Evolutionary conservation across 2,113 vertebrate genomes (phyloP).

Genomic region (Zosterops japonicus): DNA sequence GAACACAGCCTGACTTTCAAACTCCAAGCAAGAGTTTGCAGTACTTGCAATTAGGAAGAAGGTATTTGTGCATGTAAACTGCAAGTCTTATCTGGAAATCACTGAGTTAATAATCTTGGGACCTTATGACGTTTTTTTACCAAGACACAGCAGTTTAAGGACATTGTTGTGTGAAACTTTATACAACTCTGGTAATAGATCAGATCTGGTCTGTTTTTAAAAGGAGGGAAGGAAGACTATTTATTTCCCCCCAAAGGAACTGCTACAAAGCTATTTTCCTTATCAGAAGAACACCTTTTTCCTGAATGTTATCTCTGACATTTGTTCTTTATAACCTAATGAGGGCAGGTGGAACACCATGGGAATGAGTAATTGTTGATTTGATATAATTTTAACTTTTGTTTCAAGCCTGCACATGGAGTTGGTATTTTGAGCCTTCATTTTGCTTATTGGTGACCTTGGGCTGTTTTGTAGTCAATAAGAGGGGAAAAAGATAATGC

Average conservation of each 20-base stretch:
- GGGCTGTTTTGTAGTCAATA: background rate
- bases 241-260: slow-evolving; percentile 52
- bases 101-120: slow-evolving; percentile 22
- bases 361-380: slow-evolving; percentile 56
- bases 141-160: background rate
- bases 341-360: slow-evolving; percentile 49
- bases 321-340: slow-evolving; percentile 51
- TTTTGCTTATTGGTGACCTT: slow-evolving; percentile 43
- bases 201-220: slow-evolving; percentile 40
- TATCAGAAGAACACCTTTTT: slow-evolving; percentile 67
- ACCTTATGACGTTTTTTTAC: background rate
- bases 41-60: background rate
- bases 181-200: slow-evolving; percentile 38
- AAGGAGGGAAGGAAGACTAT: slow-evolving; percentile 59
- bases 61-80: background rate
- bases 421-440: slow-evolving; percentile 8
- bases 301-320: slow-evolving; percentile 60
- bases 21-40: background rate
- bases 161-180: slow-evolving; percentile 7
- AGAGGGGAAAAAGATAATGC: background rate
- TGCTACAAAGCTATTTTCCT: slow-evolving; percentile 50
- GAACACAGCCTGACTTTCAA: slow-evolving; percentile 23
- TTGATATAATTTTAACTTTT: slow-evolving; percentile 49
- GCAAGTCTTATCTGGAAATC: slow-evolving; percentile 16
- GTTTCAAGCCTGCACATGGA: background rate